Percentiles rank a stretch among this genome's conserved stretches.
Evolutionary conservation across 2,888 invertebrate genomes (phyloP).

Genomic region (Drosophila testacea): DNA sequence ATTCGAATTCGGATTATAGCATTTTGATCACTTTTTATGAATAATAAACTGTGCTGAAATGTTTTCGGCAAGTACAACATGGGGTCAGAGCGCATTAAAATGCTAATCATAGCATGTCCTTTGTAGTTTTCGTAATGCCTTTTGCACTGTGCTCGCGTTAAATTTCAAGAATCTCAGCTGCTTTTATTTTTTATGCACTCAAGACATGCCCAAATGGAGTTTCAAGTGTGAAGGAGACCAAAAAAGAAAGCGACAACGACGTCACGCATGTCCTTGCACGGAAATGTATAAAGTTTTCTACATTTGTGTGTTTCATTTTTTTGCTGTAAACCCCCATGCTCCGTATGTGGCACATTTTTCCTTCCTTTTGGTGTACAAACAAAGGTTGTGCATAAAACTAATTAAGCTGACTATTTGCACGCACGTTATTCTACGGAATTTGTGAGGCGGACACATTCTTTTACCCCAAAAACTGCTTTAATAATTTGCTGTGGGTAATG

Average conservation of each 20-base stretch:
- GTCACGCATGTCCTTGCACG: conserved; percentile 72
- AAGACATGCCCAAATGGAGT: conserved; percentile 17
- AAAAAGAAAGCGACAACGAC: conserved; percentile 25
- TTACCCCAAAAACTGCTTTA: not conserved
- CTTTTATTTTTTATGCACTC: conserved; percentile 3
- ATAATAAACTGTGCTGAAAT: conserved; percentile 18
- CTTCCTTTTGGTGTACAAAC: conserved; percentile 43
- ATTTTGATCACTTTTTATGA: conserved; percentile 22
- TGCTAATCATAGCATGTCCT: conserved; percentile 38
- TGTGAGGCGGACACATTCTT: not conserved
- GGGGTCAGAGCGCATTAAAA: conserved; percentile 26
- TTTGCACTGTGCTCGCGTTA: conserved; percentile 9
- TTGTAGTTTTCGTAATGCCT: conserved; percentile 20
- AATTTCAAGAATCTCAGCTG: conserved; percentile 23
- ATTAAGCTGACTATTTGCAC: conserved; percentile 62
- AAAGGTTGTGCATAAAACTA: conserved; percentile 67
- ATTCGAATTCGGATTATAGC: conserved; percentile 45
- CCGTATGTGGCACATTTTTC: conserved; percentile 32
- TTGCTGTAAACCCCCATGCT: conserved; percentile 1
- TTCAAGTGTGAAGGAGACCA: conserved; percentile 16
- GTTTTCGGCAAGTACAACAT: conserved; percentile 15
- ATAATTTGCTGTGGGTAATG: not conserved
- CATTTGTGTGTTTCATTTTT: conserved; percentile 16
- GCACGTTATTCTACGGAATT: conserved; percentile 16
- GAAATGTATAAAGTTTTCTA: conserved; percentile 55